Conservation (phyloP, 2,888 invertebrate genomes). For the Troides aeacus region DNA sequence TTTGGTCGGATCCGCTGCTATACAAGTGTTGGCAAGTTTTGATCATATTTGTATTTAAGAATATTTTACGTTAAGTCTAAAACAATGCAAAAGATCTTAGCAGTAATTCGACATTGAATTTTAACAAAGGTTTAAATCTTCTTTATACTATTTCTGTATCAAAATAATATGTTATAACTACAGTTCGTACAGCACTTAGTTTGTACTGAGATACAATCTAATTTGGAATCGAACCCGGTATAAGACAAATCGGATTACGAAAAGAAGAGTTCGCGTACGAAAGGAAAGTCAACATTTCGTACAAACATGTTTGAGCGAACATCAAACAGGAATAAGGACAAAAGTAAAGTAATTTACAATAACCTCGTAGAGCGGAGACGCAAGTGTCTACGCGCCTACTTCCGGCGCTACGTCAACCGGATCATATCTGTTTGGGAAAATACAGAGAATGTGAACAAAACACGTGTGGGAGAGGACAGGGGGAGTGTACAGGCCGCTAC, state of each 20-base stretch:
- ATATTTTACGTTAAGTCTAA: no score
- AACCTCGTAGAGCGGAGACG: neutral
- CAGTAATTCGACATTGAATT: no score
- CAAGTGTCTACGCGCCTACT: neutral
- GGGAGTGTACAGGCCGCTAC: no score
- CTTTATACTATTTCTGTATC: no score
- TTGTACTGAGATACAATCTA: neutral
- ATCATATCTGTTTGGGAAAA: constrained; percentile 15
- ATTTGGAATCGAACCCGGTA: neutral
- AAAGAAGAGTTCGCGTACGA: neutral
- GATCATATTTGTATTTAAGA: no score
- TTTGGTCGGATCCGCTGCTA: no score
- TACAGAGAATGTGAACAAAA: constrained; percentile 1
- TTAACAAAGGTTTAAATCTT: no score
- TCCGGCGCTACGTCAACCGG: constrained; percentile 16
- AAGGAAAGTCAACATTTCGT: neutral
- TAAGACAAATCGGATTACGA: neutral
- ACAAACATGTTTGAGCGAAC: constrained; percentile 4
- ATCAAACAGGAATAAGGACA: constrained; percentile 1
- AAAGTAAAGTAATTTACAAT: constrained; percentile 8
- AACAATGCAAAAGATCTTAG: no score
- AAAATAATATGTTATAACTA: no score
- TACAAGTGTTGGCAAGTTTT: no score
- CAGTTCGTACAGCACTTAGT: no score
- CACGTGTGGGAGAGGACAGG: neutral